These are phyloP conservation scores for Platalea minor DNA, from an alignment of 2,797 vertebrate genomes.

Conservation along the genomic window DNA sequence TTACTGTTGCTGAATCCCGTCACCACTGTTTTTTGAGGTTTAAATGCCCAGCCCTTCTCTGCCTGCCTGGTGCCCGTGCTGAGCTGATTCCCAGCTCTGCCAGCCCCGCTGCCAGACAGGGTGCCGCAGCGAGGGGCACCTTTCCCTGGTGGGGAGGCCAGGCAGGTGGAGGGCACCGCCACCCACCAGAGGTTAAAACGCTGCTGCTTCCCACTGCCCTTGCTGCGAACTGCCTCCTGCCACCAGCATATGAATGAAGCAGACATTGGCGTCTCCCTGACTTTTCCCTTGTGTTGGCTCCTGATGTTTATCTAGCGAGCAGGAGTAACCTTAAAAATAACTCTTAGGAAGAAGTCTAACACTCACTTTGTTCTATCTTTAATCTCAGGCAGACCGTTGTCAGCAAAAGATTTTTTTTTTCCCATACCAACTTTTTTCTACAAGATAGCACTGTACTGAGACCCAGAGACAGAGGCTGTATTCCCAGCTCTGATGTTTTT, in stretches of 20 bases:
- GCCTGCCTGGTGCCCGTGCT: not conserved
- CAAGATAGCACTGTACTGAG: not conserved
- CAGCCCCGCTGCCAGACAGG: fast-evolving
- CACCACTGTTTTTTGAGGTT: fast-evolving
- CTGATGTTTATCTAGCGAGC: not conserved
- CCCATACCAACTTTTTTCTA: not conserved
- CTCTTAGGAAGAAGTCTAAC: not conserved
- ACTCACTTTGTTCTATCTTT: not conserved
- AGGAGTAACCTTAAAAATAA: not conserved
- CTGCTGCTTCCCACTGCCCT: not conserved
- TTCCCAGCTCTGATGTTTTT: not conserved
- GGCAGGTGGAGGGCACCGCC: not conserved
- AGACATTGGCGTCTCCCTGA: fast-evolving
- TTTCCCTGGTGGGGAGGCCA: not conserved
- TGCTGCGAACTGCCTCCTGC: fast-evolving
- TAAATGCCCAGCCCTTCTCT: not conserved
- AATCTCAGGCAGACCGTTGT: constrained; percentile 13
- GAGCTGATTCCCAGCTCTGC: too few species aligned
- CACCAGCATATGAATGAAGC: fast-evolving
- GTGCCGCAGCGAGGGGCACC: not conserved
- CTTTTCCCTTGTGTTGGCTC: not conserved
- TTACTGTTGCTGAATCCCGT: not conserved
- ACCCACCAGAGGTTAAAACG: fast-evolving
- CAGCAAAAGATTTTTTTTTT: not conserved
- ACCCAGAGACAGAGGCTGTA: not conserved